Percentiles rank a stretch among this genome's conserved stretches.
Evolutionary conservation across 1,140 invertebrate genomes (phyloP).

Genomic region (Listronotus bonariensis): DNA sequence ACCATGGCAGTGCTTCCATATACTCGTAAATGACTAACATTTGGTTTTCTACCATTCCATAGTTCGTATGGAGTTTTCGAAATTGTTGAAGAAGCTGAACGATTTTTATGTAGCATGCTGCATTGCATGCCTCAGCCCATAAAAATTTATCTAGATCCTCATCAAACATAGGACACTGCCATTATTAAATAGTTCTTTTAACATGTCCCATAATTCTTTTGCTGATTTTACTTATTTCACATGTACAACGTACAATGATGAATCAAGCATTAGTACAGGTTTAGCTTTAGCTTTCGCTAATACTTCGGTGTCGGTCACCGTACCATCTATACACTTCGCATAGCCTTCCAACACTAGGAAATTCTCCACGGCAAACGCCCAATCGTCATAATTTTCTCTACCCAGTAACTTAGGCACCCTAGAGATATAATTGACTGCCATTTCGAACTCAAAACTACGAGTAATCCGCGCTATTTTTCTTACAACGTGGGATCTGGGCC

Average conservation of each 20-base stretch:
- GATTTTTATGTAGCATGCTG: conserved; percentile 46
- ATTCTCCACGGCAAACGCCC: conserved; percentile 42
- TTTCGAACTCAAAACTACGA: not conserved
- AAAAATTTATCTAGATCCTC: too few relatives aligned
- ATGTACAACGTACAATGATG: conserved; percentile 35
- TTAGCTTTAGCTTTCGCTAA: conserved; percentile 40
- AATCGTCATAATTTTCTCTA: conserved; percentile 42
- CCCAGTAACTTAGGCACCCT: conserved; percentile 42
- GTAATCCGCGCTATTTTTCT: too few relatives aligned
- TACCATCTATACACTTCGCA: conserved; percentile 37
- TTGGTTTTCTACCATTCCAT: too few relatives aligned
- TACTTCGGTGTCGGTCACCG: conserved; percentile 22
- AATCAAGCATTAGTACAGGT: conserved; percentile 33
- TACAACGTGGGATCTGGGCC: too few relatives aligned
- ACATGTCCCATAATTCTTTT: conserved; percentile 31
- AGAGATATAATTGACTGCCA: conserved; percentile 41
- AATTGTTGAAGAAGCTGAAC: conserved; percentile 6
- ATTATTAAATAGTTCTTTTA: conserved; percentile 33
- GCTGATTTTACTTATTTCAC: conserved; percentile 29
- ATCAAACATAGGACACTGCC: conserved; percentile 53
- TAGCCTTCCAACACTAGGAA: conserved; percentile 43
- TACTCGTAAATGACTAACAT: too few relatives aligned
- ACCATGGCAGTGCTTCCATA: too few relatives aligned
- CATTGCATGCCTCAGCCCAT: too few relatives aligned
- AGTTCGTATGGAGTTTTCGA: too few relatives aligned